Percentiles rank a stretch among this genome's conserved stretches.
These are phyloP conservation scores for Hydractinia symbiolongicarpus DNA, from an alignment of 30 jellyfish, hydroid and myxozoan species.

Conservation along the genomic window DNA sequence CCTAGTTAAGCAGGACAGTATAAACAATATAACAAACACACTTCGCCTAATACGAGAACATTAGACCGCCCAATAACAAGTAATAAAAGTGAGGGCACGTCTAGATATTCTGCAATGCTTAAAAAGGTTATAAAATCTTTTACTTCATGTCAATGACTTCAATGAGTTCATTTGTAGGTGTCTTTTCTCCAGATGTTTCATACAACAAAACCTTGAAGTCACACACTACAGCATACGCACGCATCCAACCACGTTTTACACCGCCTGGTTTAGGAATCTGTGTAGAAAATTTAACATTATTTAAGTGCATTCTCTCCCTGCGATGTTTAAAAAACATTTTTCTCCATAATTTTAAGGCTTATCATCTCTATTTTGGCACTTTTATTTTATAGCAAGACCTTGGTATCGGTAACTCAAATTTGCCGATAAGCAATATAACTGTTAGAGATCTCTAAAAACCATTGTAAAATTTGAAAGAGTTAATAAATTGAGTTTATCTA, in stretches of 20 bases:
- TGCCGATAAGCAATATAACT: no score
- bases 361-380: no score
- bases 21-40: no score
- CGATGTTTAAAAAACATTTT: background rate
- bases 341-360: no score
- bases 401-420: no score
- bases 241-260: constrained; percentile 94
- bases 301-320: background rate
- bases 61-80: background rate
- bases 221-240: constrained; percentile 88
- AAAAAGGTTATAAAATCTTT: background rate
- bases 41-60: background rate
- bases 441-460: no score
- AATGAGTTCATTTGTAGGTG: constrained; percentile 55
- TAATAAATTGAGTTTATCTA: no score
- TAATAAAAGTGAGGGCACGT: background rate
- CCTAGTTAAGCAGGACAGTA: no score
- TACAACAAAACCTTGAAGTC: constrained; percentile 72
- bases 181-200: constrained; percentile 60
- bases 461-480: no score
- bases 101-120: background rate
- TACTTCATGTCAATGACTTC: constrained; percentile 83
- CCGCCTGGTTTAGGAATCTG: constrained; percentile 98
- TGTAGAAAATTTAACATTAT: background rate
- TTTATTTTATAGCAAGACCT: no score